Conservation (phyloP, 2,113 vertebrate genomes). For the Aythya baeri region DNA sequence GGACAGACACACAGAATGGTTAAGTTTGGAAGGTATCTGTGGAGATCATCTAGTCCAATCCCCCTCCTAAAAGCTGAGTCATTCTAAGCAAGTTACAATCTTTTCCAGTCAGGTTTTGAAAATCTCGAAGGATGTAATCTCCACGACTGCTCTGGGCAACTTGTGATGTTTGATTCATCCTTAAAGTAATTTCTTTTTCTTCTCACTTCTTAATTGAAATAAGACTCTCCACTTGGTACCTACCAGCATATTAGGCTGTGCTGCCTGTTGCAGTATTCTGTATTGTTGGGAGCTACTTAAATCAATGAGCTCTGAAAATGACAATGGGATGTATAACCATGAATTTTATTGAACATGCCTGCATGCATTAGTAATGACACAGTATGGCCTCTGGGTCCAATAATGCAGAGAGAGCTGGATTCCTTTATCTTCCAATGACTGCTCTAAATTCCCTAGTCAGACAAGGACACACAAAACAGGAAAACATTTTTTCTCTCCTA, state of each 20-base stretch:
- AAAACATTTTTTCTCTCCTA: not conserved
- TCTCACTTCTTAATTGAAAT: not conserved
- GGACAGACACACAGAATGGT: not conserved
- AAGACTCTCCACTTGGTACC: not conserved
- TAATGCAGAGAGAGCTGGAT: slow-evolving; percentile 17
- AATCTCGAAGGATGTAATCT: not conserved
- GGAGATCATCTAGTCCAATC: not conserved
- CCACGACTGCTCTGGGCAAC: not conserved
- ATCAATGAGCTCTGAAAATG: slow-evolving; percentile 38
- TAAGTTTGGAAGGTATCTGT: not conserved
- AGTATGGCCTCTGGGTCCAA: slow-evolving; percentile 40
- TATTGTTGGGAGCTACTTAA: slow-evolving; percentile 4
- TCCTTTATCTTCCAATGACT: slow-evolving; percentile 34
- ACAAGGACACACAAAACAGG: slow-evolving; percentile 5
- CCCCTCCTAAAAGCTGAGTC: not conserved
- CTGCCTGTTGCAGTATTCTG: not conserved
- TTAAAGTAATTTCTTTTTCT: not conserved
- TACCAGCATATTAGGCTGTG: not conserved
- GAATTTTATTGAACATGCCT: slow-evolving; percentile 35
- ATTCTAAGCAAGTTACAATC: not conserved
- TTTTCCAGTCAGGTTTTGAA: not conserved
- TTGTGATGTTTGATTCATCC: not conserved
- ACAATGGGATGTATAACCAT: slow-evolving; percentile 41
- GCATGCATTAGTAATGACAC: slow-evolving; percentile 55
- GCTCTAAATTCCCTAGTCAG: slow-evolving; percentile 19